These are phyloP conservation scores for Tricholauxania praeusta DNA, from an alignment of 2,888 invertebrate species.

Conservation along the genomic window DNA sequence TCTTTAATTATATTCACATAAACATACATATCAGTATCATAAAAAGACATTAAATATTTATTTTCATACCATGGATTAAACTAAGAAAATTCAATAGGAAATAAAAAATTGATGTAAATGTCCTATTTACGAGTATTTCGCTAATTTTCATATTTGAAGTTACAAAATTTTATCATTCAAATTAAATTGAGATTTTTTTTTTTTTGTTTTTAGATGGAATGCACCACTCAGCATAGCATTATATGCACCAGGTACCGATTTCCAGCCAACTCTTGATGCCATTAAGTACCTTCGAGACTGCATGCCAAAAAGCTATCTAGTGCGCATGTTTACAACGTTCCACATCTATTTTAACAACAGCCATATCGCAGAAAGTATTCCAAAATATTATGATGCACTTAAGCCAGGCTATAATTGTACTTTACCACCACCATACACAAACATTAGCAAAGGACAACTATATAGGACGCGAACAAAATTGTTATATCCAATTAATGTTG, in stretches of 20 bases:
- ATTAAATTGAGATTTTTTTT: not conserved
- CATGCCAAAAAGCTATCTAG: slow-evolving; percentile 74
- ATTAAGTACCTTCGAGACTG: slow-evolving; percentile 87
- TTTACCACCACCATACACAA: slow-evolving; percentile 77
- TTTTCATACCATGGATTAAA: no score
- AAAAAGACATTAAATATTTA: no score
- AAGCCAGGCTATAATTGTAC: slow-evolving; percentile 79
- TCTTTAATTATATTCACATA: no score
- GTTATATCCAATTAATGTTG: slow-evolving; percentile 90
- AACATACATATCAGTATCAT: no score
- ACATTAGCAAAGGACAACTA: slow-evolving; percentile 75
- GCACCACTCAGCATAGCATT: slow-evolving; percentile 89
- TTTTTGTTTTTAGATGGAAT: slow-evolving; percentile 74
- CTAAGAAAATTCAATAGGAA: no score
- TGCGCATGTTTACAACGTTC: slow-evolving; percentile 86
- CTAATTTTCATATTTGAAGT: not conserved
- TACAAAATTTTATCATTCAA: no score
- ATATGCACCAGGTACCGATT: slow-evolving; percentile 88
- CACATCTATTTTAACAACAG: slow-evolving; percentile 90
- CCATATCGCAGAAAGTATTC: slow-evolving; percentile 83
- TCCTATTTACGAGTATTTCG: not conserved
- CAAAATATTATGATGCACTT: slow-evolving; percentile 74
- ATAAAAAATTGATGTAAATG: no score
- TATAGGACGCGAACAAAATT: slow-evolving; percentile 85
- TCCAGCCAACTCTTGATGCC: slow-evolving; percentile 80